Evolutionary conservation across 30 jellyfish, hydroid and myxozoan species (phyloP).

Genomic region (Aurelia sp.): DNA sequence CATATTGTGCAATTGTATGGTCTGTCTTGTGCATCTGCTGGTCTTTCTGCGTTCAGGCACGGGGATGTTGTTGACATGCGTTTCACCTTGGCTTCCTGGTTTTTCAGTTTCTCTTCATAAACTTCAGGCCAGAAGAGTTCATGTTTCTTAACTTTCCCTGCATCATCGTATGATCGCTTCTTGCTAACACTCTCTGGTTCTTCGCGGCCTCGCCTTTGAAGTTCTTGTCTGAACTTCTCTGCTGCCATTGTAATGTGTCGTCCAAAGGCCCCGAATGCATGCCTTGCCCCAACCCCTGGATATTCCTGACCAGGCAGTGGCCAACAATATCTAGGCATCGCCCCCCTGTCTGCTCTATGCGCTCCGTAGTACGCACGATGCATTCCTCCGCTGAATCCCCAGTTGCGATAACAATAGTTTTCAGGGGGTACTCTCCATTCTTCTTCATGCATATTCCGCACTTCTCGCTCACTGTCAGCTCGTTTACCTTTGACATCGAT

Average conservation of each 20-base stretch:
- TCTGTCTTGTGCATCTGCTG: conserved; percentile 36
- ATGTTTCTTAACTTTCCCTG: not conserved
- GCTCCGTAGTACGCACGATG: not conserved
- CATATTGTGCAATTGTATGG: conserved; percentile 65
- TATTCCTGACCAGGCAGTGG: conserved; percentile 20
- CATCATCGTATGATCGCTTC: conserved; percentile 11
- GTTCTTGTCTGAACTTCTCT: conserved; percentile 9
- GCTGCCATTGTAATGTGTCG: conserved; percentile 14
- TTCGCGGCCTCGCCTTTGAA: not conserved
- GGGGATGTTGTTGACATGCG: conserved; percentile 28
- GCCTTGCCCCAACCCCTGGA: not conserved
- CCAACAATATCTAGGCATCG: conserved; percentile 8
- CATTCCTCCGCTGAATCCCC: not conserved
- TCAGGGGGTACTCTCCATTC: not conserved
- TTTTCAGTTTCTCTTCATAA: not conserved
- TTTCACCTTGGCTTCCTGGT: conserved; percentile 7
- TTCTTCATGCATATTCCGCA: not conserved
- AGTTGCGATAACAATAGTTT: not conserved
- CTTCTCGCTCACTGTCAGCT: not conserved
- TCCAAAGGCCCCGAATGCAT: conserved; percentile 14
- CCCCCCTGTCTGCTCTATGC: not conserved
- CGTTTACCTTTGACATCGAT: not conserved
- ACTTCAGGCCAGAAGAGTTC: conserved; percentile 38
- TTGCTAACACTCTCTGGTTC: not conserved
- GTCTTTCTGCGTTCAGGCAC: conserved; percentile 9